Evolutionary conservation across 2,113 vertebrate genomes (phyloP).

Genomic region (Myrmecobius fasciatus): DNA sequence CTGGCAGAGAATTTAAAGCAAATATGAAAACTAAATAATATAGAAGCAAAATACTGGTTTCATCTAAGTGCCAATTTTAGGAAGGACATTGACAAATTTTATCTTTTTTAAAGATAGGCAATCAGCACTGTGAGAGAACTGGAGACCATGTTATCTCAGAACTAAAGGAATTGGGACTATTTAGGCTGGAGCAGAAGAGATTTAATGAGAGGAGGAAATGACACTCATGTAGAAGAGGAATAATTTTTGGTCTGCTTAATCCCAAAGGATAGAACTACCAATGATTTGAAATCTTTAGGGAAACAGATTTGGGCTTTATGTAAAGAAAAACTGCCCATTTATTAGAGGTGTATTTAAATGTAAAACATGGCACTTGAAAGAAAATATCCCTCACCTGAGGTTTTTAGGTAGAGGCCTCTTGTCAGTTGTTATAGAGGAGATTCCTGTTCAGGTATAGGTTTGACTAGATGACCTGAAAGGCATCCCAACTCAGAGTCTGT

Average conservation of each 20-base stretch:
- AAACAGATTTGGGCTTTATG: background rate
- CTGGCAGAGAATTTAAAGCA: slow-evolving; percentile 36
- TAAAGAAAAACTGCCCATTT: background rate
- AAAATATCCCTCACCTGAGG: background rate
- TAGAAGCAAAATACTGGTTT: slow-evolving; percentile 23
- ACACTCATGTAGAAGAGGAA: background rate
- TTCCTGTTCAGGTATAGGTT: too few species aligned
- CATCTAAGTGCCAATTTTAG: slow-evolving; percentile 52
- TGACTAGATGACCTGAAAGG: too few species aligned
- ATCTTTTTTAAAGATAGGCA: background rate
- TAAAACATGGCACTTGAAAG: background rate
- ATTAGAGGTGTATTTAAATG: too few species aligned
- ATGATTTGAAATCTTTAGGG: background rate
- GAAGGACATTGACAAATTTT: slow-evolving; percentile 26
- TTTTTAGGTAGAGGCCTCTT: background rate
- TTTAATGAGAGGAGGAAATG: background rate
- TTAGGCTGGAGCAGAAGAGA: background rate
- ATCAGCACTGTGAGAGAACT: background rate
- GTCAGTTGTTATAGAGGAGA: too few species aligned
- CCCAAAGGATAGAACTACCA: background rate
- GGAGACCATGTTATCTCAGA: background rate
- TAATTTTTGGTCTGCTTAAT: background rate
- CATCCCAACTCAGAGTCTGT: too few species aligned
- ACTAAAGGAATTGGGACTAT: background rate
- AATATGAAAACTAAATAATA: slow-evolving; percentile 19